Percentiles rank a stretch among this genome's conserved stretches.
These are phyloP conservation scores for Odontothrips loti DNA, from an alignment of 2,888 invertebrate species.

Conservation along the genomic window DNA sequence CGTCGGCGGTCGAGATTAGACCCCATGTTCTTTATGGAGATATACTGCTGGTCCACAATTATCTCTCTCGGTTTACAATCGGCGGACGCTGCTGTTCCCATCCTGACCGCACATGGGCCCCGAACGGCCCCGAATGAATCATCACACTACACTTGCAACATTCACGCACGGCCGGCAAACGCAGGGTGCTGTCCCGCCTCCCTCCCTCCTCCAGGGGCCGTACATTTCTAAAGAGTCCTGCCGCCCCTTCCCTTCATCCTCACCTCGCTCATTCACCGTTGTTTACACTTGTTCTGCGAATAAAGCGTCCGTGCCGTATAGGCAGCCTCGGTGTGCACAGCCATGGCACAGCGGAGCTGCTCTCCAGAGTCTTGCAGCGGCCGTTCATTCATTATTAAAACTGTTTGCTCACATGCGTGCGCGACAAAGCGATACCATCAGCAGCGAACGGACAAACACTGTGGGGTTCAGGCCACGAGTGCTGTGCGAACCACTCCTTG, in stretches of 20 bases:
- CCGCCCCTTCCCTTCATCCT: too few species aligned
- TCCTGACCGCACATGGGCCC: background rate
- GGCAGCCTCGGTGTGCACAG: too few species aligned
- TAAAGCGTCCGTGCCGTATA: too few species aligned
- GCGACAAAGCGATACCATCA: background rate
- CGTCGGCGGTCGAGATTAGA: background rate
- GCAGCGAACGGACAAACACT: too few species aligned
- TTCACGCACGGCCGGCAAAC: too few species aligned
- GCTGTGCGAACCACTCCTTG: background rate
- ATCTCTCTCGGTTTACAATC: background rate
- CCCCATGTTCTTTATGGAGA: conserved; percentile 16
- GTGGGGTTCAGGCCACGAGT: background rate
- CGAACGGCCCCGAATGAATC: background rate
- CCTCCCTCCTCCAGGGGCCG: too few species aligned
- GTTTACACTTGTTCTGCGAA: too few species aligned
- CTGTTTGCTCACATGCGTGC: background rate
- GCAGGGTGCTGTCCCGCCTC: too few species aligned
- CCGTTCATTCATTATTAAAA: background rate
- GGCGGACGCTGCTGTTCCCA: background rate
- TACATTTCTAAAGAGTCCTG: too few species aligned
- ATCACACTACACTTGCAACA: background rate
- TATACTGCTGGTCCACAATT: background rate
- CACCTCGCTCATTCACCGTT: too few species aligned
- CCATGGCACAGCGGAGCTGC: too few species aligned
- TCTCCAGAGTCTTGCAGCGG: too few species aligned